Evolutionary conservation across 2,888 invertebrate genomes (phyloP).

Genomic region (Apotomis betuletana): DNA sequence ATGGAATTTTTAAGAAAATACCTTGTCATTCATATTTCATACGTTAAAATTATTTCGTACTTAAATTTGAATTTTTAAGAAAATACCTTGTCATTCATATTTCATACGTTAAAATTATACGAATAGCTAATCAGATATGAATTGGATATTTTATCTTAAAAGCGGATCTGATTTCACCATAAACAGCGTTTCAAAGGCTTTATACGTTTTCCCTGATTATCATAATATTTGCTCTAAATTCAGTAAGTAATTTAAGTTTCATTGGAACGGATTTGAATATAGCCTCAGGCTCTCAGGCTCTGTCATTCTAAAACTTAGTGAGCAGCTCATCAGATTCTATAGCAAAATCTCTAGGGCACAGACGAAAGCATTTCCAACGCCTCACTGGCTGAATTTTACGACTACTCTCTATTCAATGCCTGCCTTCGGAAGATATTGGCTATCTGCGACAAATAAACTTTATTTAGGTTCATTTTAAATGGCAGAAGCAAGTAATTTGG

Average conservation of each 20-base stretch:
- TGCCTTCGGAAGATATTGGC: neutral
- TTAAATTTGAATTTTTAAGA: too few relatives aligned
- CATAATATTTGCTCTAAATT: neutral
- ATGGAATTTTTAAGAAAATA: too few relatives aligned
- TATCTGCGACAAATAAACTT: neutral
- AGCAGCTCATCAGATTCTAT: neutral
- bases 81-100: too few relatives aligned
- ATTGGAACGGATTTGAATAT: neutral
- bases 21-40: too few relatives aligned
- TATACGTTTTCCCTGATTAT: neutral
- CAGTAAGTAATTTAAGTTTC: constrained; percentile 3
- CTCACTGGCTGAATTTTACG: constrained; percentile 1
- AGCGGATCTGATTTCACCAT: neutral
- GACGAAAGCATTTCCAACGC: neutral
- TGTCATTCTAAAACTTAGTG: neutral
- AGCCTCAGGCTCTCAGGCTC: neutral
- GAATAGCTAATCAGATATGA: neutral
- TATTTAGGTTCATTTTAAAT: neutral
- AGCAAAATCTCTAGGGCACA: neutral
- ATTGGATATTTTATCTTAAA: neutral
- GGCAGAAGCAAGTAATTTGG: neutral
- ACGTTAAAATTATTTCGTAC: too few relatives aligned
- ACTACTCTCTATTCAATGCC: constrained; percentile 8
- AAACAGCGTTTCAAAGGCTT: neutral
- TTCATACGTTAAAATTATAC: too few relatives aligned